Base-by-base conservation (phyloP, 2,888 invertebrate genomes). In the Diloba caeruleocephala region DNA sequence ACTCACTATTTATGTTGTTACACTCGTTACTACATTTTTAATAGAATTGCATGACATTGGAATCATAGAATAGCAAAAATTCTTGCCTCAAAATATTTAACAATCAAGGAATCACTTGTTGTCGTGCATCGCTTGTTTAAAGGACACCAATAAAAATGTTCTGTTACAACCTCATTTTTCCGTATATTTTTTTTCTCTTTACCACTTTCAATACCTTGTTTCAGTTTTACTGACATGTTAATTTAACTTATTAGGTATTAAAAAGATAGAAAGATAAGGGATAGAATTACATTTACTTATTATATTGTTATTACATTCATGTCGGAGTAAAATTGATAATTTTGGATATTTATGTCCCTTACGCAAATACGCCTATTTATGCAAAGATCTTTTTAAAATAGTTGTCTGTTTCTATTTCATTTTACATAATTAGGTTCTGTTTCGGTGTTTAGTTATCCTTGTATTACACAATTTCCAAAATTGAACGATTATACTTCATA, bases 91-190 rank as follows among this genome's bases (percentile, higher is more conserved):
- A 23, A 13, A 12, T 15, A 14, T 12, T 0, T 14, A 17, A 17
- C 10, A 17, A 8, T 17, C 10, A 26, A 9, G 4, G 7, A 9
- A 36, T 52, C 28, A 26, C 36, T 50, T 34, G 72, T 66, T 36
- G 64, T 58, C 71, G 65, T 71, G 60, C 68, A 74, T 71, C 71
- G 61, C 66, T 65, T 57, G 62, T 71, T 54, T 44, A 43, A 44
- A 55, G 58, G 61, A 79, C 73, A 77, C 50, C 71, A 62, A 79
- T n/a, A 74, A 58, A 63, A 51, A 55, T 50, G 45, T 69, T 71
- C 65, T 63, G 71, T 76, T 77, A 75, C 74, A 73, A 78, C 74
- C 78, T 78, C 72, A 74, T 63, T 66, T 56, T 17, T 33, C 28
- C 51, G 26, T 46, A 26, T 4, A n/a, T n/a, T n/a, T n/a, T n/a